Base-by-base conservation (phyloP, 2,113 vertebrate species). In the Hyla sarda region DNA sequence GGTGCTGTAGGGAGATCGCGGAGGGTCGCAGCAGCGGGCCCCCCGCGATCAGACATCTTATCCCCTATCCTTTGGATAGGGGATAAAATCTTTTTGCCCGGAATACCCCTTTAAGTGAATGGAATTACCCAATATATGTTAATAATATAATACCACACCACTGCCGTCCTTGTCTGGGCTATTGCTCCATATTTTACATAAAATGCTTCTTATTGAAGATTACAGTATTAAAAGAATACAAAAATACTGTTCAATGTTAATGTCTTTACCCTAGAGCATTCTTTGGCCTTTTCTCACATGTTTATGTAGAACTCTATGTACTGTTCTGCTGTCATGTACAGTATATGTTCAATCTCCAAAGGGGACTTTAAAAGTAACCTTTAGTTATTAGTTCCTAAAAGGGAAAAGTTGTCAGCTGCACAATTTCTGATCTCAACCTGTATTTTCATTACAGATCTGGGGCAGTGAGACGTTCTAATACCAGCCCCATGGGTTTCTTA, bases 401-500 rank as follows among this genome's bases (percentile, higher is more conserved):
- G 1, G 25, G 28, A 30, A 30, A 30, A 30, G 12, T 5, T 65
- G 28, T 6, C 5, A 8, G 14, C 5, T 37, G 16, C 37, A 37
- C 14, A 7, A 37, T 21, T 69, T 17, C 17, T 30, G 3, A 56
- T 56, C 5, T 7, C 0, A 30, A 19, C 3, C 6, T 72, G 41
- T 41, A 41, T 72, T 10, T 50, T 50, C n/a, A 21, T 3, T 74
- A 45, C 88, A 99, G 97, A 91, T 96, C 96, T 30, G 94, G 96
- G 54, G 95, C 93, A 7, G 98, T 99, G 74, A 92, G 97, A 4
- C 96, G 98, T 76, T 99, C 98, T 14, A 98, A 97, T 89, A 99
- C 98, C 14, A 99, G 98, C 89, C 98, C 98, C 0, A 92, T 98
- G 96, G 97, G 97, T 11, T 99, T 99, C 87, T 91, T 96, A 85